Evolutionary conservation across 2,113 vertebrate genomes (phyloP).

Genomic region (Apodemus sylvaticus): DNA sequence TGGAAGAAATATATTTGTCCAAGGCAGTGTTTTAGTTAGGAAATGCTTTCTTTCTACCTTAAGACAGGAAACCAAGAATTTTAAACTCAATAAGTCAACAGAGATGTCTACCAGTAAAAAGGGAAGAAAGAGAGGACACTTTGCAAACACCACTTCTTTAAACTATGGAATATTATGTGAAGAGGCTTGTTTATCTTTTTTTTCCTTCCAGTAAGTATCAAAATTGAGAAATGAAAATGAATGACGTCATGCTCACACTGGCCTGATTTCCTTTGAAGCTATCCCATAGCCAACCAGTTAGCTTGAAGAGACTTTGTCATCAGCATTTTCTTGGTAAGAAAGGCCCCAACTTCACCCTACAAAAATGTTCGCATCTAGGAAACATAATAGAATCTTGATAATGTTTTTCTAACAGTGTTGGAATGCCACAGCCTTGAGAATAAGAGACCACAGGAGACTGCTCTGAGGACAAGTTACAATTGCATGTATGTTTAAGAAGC

Average conservation of each 20-base stretch:
- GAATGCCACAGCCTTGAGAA: neutral
- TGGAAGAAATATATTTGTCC: neutral
- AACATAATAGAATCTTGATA: neutral
- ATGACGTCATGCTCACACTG: neutral
- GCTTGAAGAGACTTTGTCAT: neutral
- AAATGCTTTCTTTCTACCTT: neutral
- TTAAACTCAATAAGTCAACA: conserved; percentile 3
- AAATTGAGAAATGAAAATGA: conserved; percentile 42
- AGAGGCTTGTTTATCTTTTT: neutral
- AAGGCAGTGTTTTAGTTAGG: neutral
- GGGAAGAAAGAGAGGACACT: neutral
- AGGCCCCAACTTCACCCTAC: neutral
- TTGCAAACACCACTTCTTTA: neutral
- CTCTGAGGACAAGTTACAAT: neutral
- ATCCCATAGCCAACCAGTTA: neutral
- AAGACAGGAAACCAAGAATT: conserved; percentile 3
- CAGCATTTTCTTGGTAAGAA: neutral
- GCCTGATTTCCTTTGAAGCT: neutral
- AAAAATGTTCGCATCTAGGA: neutral
- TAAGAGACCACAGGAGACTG: neutral
- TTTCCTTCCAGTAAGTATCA: neutral
- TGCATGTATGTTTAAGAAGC: neutral
- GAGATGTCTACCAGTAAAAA: neutral
- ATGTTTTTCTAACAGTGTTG: neutral
- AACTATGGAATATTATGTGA: neutral